Conservation (phyloP, 2,113 vertebrate genomes). For the Todiramphus chloris region DNA sequence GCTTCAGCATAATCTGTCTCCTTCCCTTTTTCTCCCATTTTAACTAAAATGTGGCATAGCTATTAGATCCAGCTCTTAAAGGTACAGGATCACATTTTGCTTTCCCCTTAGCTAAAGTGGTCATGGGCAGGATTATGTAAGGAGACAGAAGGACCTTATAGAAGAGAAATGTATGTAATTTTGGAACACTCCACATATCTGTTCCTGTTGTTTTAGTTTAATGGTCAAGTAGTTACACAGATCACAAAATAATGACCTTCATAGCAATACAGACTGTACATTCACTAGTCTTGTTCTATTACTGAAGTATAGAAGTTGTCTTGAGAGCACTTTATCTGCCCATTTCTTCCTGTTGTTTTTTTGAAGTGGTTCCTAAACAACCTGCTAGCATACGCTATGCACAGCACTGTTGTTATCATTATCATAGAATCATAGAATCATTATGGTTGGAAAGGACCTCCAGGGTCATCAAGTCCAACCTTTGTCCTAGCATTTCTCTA, state of each 20-base stretch:
- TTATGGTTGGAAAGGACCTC: no score
- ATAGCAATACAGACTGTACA: background rate
- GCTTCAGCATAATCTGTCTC: background rate
- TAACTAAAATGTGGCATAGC: background rate
- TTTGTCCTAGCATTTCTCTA: no score
- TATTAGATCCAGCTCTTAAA: background rate
- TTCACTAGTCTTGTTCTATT: background rate
- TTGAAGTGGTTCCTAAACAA: background rate
- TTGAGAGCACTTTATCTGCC: background rate
- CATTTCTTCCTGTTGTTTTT: background rate
- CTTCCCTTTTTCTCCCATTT: background rate
- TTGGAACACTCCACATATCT: background rate
- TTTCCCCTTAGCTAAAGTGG: background rate
- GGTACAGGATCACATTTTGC: background rate
- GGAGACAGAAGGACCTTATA: background rate
- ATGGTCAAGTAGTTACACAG: background rate
- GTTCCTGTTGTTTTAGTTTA: background rate
- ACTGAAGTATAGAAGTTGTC: background rate
- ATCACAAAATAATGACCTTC: background rate
- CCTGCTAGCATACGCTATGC: background rate
- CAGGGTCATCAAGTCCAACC: no score
- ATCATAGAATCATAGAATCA: no score
- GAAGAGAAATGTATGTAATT: background rate
- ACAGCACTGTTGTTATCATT: background rate
- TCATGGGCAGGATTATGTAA: background rate